Evolutionary conservation across 2,888 invertebrate species (phyloP).

Genomic region (Stratiomys singularior): DNA sequence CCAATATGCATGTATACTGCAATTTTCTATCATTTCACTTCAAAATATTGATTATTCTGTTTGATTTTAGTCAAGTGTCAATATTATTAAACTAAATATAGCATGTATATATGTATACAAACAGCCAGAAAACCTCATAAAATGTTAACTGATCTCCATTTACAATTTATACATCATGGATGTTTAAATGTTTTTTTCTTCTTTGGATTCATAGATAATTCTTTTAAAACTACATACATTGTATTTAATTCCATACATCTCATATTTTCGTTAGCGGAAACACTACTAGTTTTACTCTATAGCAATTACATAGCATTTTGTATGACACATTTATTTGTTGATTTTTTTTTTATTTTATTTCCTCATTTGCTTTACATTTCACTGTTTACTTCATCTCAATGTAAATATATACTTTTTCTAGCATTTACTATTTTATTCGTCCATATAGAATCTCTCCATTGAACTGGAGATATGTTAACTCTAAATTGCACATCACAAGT

Average conservation of each 20-base stretch:
- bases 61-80: conserved; percentile 39
- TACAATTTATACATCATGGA: conserved; percentile 27
- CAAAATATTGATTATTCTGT: conserved; percentile 21
- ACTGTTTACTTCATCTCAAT: conserved; percentile 11
- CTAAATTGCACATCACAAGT: conserved; percentile 67
- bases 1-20: background rate
- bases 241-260: background rate
- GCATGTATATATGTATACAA: conserved; percentile 46
- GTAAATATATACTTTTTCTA: conserved; percentile 46
- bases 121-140: conserved; percentile 55
- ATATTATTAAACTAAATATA: conserved; percentile 30
- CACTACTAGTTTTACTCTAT: conserved; percentile 12
- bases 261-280: background rate
- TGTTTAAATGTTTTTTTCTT: conserved; percentile 23
- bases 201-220: conserved; percentile 40
- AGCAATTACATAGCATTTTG: background rate
- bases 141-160: conserved; percentile 55
- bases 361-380: conserved; percentile 24
- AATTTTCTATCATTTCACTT: conserved; percentile 26
- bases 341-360: conserved; percentile 43
- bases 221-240: conserved; percentile 9
- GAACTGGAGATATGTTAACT: conserved; percentile 66
- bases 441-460: conserved; percentile 58
- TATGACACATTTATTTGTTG: conserved; percentile 33
- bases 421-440: conserved; percentile 44